A percentile compares a stretch with the other conserved stretches of the same genome.
phyloP scores from a whole-genome alignment of 2,113 vertebrate species.

The Labeo catla region DNA sequence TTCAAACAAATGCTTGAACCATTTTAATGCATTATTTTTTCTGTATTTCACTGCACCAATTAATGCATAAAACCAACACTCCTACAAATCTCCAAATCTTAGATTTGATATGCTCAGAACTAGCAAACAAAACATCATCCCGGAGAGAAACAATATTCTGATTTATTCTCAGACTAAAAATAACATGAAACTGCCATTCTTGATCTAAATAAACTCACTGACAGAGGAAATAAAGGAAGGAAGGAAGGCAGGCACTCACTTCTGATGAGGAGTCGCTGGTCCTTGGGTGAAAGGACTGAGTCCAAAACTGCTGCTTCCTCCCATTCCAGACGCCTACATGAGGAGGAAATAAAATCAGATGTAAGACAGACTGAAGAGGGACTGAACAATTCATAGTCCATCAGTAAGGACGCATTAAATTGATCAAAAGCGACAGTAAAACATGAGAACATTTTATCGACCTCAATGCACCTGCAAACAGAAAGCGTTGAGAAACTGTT shows the following conservation, averaged over 20 bases:
- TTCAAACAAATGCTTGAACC: too few relatives aligned
- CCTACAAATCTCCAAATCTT: too few relatives aligned
- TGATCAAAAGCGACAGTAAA: too few relatives aligned
- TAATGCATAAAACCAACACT: too few relatives aligned
- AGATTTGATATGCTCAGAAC: background rate
- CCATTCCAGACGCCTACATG: slow-evolving; percentile 85
- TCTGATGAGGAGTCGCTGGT: slow-evolving; percentile 90
- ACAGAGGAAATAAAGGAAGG: background rate
- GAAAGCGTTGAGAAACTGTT: background rate
- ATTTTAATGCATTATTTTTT: too few relatives aligned
- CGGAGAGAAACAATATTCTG: background rate
- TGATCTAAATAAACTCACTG: background rate
- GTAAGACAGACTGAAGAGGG: background rate
- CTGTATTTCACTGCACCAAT: too few relatives aligned
- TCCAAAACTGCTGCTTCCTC: slow-evolving; percentile 86
- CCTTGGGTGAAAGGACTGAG: slow-evolving; percentile 93
- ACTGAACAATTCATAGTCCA: background rate
- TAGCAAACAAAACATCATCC: background rate
- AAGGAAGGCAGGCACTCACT: slow-evolving; percentile 77
- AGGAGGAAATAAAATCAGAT: background rate
- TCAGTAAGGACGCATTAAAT: too few relatives aligned
- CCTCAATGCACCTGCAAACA: background rate
- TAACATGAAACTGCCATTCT: background rate
- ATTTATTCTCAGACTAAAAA: background rate
- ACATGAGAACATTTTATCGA: background rate